Evolutionary conservation across 2,113 vertebrate genomes (phyloP).

Genomic region (Motacilla alba): DNA sequence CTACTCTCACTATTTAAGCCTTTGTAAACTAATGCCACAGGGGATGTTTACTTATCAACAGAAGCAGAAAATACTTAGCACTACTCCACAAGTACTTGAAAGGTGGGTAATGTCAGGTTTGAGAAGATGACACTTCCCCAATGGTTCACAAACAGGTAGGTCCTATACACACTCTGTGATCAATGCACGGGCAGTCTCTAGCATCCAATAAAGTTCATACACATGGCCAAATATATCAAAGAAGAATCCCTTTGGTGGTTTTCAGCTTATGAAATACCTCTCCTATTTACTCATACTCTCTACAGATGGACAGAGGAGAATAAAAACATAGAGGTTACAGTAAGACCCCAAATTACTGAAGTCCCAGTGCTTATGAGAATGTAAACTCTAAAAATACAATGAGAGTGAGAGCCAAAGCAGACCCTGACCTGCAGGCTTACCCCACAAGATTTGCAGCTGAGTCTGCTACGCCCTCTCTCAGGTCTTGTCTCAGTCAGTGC

Average conservation of each 20-base stretch:
- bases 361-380: not conserved
- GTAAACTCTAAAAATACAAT: not conserved
- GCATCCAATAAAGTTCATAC: not conserved
- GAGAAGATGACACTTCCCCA: not conserved
- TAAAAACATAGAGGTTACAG: not conserved
- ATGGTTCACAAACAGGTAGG: not conserved
- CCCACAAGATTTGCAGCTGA: not conserved
- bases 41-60: not conserved
- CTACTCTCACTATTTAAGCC: not conserved
- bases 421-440: not conserved
- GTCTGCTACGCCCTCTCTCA: not conserved
- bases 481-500: not conserved
- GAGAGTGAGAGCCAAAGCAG: not conserved
- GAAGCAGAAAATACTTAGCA: not conserved
- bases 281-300: not conserved
- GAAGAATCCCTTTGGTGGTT: not conserved
- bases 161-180: not conserved
- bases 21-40: not conserved
- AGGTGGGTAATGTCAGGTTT: not conserved
- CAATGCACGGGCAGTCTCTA: not conserved
- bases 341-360: not conserved
- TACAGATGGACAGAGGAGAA: not conserved
- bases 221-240: not conserved
- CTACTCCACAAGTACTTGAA: not conserved
- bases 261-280: not conserved